Percentiles rank a stretch among this genome's conserved stretches.
Conservation (phyloP, 2,888 invertebrate species). For the Meteorus cinctellus region DNA sequence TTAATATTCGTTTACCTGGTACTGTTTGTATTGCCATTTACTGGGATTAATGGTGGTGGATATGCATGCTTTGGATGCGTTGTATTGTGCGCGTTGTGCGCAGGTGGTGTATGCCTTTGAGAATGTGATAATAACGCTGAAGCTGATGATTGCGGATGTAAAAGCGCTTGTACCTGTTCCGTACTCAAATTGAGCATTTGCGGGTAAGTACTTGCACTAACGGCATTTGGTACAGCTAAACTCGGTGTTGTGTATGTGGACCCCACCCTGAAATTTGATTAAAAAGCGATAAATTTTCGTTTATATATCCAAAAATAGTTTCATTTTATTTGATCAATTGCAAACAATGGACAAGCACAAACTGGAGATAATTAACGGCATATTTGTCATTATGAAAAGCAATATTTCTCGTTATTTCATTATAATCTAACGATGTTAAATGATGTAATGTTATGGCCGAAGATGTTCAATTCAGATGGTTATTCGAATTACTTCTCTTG, state of each 20-base stretch:
- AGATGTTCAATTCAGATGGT: too few relatives aligned
- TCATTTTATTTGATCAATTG: neutral
- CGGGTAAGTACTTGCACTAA: conserved; percentile 68
- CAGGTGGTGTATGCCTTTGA: conserved; percentile 72
- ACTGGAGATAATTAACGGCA: neutral
- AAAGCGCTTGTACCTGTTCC: conserved; percentile 71
- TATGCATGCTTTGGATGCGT: conserved; percentile 68
- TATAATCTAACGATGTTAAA: too few relatives aligned
- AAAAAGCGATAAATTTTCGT: neutral
- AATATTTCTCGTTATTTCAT: too few relatives aligned
- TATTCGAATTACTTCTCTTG: too few relatives aligned
- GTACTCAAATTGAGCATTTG: conserved; percentile 74
- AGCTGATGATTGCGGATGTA: conserved; percentile 69
- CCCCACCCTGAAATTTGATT: conserved; percentile 71
- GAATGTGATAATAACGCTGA: conserved; percentile 68
- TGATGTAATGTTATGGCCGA: too few relatives aligned
- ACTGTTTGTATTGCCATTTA: conserved; percentile 70
- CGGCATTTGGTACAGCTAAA: conserved; percentile 68
- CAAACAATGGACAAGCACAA: conserved; percentile 12
- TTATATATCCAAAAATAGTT: neutral
- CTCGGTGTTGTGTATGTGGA: conserved; percentile 72
- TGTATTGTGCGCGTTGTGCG: conserved; percentile 57
- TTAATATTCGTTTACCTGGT: conserved; percentile 55
- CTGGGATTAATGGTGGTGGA: conserved; percentile 77
- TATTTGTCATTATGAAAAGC: too few relatives aligned